Percentiles rank a stretch among this genome's conserved stretches.
These are phyloP conservation scores for Botrylloides violaceus DNA, from an alignment of 23 tunicate species.

Conservation along the genomic window DNA sequence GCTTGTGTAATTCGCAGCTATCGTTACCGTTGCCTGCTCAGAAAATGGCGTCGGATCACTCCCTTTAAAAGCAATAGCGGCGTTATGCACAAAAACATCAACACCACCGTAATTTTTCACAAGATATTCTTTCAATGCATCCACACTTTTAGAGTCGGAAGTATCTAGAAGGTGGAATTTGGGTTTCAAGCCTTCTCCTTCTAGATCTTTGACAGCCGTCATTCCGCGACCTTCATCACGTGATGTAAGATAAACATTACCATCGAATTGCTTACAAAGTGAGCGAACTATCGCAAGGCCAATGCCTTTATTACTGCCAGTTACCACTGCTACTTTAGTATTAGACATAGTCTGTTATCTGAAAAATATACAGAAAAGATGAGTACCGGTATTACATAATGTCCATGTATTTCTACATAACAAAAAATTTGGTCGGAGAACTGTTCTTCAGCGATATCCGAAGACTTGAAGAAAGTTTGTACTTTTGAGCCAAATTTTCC, in stretches of 20 bases:
- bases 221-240: slow-evolving; percentile 58
- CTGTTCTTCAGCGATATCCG: slow-evolving; percentile 56
- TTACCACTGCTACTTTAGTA: slow-evolving; percentile 55
- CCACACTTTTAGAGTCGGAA: slow-evolving; percentile 37
- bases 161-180: slow-evolving; percentile 87
- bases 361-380: not conserved
- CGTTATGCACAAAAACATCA: slow-evolving; percentile 89
- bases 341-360: not conserved
- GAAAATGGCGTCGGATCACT: slow-evolving; percentile 65
- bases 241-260: slow-evolving; percentile 71
- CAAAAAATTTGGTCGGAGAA: slow-evolving; percentile 34
- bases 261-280: slow-evolving; percentile 53
- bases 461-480: slow-evolving; percentile 50
- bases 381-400: too few species aligned
- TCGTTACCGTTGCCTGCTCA: slow-evolving; percentile 55
- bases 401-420: too few species aligned
- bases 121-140: slow-evolving; percentile 18
- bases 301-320: slow-evolving; percentile 86
- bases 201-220: slow-evolving; percentile 56
- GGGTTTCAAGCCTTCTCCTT: slow-evolving; percentile 53
- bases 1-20: slow-evolving; percentile 41
- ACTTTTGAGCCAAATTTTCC: slow-evolving; percentile 53
- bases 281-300: slow-evolving; percentile 82
- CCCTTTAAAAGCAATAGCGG: slow-evolving; percentile 60
- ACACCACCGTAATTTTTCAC: slow-evolving; percentile 61